Evolutionary conservation across 1,140 invertebrate species (phyloP).

Genomic region (Drosophila repleta): DNA sequence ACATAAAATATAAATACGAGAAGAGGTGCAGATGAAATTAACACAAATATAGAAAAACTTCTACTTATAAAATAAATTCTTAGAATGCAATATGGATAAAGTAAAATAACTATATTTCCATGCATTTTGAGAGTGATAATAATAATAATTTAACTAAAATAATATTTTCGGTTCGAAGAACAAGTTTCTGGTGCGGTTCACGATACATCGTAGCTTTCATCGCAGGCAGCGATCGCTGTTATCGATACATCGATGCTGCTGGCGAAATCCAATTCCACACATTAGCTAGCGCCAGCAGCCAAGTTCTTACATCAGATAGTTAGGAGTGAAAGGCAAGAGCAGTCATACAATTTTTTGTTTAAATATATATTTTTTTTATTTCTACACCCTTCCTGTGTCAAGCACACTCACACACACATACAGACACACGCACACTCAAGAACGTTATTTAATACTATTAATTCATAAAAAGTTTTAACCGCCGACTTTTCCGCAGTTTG

Average conservation of each 20-base stretch:
- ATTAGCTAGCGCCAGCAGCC: slow-evolving; percentile 10
- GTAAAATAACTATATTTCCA: too few relatives aligned
- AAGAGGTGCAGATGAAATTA: too few relatives aligned
- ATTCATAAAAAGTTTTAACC: background rate
- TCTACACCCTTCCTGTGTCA: slow-evolving; percentile 6
- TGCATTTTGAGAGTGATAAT: too few relatives aligned
- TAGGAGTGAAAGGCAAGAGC: slow-evolving; percentile 42
- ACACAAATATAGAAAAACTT: too few relatives aligned
- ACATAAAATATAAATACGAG: too few relatives aligned
- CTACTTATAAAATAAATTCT: too few relatives aligned
- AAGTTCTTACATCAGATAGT: slow-evolving; percentile 29
- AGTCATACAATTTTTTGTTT: slow-evolving; percentile 12
- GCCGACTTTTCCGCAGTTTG: background rate
- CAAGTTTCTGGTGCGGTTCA: too few relatives aligned
- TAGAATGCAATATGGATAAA: too few relatives aligned
- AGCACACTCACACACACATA: slow-evolving; percentile 5
- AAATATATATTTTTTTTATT: slow-evolving; percentile 13
- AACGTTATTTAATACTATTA: background rate
- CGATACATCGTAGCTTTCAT: too few relatives aligned
- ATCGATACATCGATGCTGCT: slow-evolving; percentile 19
- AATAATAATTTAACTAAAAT: too few relatives aligned
- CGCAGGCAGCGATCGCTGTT: slow-evolving; percentile 11
- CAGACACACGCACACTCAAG: background rate
- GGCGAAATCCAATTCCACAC: background rate
- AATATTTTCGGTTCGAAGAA: too few relatives aligned